phyloP scores from a whole-genome alignment of 2,888 invertebrate genomes.

The Andrena hattorfiana region DNA sequence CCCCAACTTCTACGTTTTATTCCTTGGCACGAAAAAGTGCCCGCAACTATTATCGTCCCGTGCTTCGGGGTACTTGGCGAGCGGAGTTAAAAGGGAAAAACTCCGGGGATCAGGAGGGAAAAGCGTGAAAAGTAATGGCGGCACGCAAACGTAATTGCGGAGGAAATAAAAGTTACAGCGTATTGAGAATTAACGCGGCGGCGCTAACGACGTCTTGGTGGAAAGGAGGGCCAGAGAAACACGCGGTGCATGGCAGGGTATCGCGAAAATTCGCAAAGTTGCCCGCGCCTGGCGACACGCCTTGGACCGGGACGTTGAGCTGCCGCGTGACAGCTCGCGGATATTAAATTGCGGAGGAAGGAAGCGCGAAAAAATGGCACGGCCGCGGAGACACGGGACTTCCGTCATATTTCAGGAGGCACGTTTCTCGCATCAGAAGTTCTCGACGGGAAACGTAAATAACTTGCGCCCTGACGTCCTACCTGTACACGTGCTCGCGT shows the following conservation, averaged over 20 bases:
- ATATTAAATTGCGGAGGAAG: constrained; percentile 66
- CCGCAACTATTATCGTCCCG: not conserved
- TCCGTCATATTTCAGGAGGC: constrained; percentile 69
- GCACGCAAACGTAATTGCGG: not conserved
- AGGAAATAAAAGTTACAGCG: not conserved
- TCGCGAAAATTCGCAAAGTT: constrained; percentile 54
- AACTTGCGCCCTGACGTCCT: constrained; percentile 47
- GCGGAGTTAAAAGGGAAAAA: not conserved
- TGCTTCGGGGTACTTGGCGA: not conserved
- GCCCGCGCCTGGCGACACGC: constrained; percentile 55
- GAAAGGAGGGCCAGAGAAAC: not conserved
- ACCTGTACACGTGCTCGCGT: not conserved
- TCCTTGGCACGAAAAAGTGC: not conserved
- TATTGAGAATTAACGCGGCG: constrained; percentile 20
- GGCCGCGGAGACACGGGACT: constrained; percentile 41
- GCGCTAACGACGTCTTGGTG: constrained; percentile 39
- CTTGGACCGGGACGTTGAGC: constrained; percentile 15
- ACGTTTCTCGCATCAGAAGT: constrained; percentile 74
- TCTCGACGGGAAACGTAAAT: constrained; percentile 68
- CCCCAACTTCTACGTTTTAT: too few species aligned
- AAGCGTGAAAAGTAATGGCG: not conserved
- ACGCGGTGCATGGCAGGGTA: not conserved
- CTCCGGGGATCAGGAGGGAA: not conserved
- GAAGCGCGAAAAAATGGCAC: constrained; percentile 43
- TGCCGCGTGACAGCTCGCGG: constrained; percentile 50